These are phyloP conservation scores for Erinaceus europaeus DNA, from an alignment of 2,113 vertebrate species.

Conservation along the genomic window DNA sequence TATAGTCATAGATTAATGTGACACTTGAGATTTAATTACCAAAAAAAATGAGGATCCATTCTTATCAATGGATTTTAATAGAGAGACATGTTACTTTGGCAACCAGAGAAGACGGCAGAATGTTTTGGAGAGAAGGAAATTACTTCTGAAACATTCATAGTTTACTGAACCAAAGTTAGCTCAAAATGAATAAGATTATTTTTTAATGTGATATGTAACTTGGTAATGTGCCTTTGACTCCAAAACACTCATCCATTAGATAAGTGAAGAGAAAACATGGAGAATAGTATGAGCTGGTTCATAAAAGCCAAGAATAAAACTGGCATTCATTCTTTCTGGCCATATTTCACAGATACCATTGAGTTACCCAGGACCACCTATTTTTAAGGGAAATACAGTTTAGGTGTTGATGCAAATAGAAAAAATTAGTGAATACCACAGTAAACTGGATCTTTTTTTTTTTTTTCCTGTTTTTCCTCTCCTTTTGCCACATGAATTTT, in stretches of 20 bases:
- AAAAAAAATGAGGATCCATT: background rate
- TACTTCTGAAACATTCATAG: too few relatives aligned
- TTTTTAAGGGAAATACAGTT: background rate
- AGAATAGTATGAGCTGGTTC: background rate
- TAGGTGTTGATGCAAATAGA: background rate
- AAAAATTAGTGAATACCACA: background rate
- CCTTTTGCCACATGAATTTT: background rate
- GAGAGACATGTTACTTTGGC: too few relatives aligned
- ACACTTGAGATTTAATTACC: background rate
- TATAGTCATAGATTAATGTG: background rate
- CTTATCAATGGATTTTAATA: too few relatives aligned
- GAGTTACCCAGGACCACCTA: background rate
- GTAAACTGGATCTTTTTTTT: background rate
- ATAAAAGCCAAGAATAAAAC: background rate
- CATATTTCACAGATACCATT: background rate
- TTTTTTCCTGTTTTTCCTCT: background rate
- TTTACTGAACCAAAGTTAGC: too few relatives aligned
- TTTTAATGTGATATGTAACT: too few relatives aligned
- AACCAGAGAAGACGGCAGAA: too few relatives aligned
- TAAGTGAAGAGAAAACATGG: background rate
- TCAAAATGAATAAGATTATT: too few relatives aligned
- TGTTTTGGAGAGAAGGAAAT: too few relatives aligned
- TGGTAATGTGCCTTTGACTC: background rate
- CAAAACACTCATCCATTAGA: background rate
- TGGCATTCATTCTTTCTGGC: background rate